Evolutionary conservation across 2,888 invertebrate species (phyloP).

Genomic region (Drosophila kambysellisi): DNA sequence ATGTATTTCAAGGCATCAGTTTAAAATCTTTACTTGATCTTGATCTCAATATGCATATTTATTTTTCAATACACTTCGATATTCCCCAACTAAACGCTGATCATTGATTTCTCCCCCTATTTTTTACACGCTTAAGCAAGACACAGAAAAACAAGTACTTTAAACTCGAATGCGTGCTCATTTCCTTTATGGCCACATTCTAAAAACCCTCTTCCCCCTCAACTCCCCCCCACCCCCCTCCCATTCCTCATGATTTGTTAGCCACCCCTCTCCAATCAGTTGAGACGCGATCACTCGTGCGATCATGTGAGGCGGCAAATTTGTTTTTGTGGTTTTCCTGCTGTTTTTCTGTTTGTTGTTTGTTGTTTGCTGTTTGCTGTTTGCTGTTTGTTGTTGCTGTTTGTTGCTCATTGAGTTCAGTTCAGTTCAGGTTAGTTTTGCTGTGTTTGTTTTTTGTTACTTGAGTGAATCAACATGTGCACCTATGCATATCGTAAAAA

Average conservation of each 20-base stretch:
- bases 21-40: background rate
- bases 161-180: slow-evolving; percentile 29
- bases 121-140: background rate
- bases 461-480: slow-evolving; percentile 83
- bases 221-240: background rate
- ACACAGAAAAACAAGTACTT: background rate
- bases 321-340: slow-evolving; percentile 85
- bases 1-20: background rate
- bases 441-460: slow-evolving; percentile 39
- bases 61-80: background rate
- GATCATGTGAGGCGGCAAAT: slow-evolving; percentile 85
- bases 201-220: background rate
- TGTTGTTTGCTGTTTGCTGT: background rate
- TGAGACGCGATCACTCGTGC: slow-evolving; percentile 64
- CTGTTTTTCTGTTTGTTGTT: slow-evolving; percentile 6
- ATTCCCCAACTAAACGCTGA: slow-evolving; percentile 17
- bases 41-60: background rate
- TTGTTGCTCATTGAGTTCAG: slow-evolving; percentile 32
- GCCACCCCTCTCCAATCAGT: slow-evolving; percentile 22
- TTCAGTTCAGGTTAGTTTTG: slow-evolving; percentile 1
- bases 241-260: background rate
- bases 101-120: slow-evolving; percentile 31
- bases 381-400: no score
- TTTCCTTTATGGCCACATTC: slow-evolving; percentile 40
- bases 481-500: slow-evolving; percentile 84